Evolutionary conservation across 2,797 vertebrate species (phyloP).

Genomic region (Pipistrellus pygmaeus): DNA sequence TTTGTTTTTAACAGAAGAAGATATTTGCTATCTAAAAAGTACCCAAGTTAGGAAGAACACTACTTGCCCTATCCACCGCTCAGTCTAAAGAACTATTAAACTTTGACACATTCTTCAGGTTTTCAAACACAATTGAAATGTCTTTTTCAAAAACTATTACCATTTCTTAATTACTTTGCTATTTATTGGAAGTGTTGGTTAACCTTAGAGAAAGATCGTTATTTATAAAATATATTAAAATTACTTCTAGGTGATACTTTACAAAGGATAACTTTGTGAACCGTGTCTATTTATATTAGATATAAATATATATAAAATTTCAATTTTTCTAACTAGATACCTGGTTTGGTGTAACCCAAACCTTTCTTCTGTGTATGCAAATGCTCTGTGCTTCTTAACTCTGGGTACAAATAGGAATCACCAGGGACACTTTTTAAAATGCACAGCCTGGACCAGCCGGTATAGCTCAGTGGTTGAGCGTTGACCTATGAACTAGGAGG

Average conservation of each 20-base stretch:
- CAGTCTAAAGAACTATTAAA: slow-evolving; percentile 30
- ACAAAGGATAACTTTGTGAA: slow-evolving; percentile 28
- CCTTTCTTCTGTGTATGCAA: neutral
- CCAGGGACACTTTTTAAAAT: neutral
- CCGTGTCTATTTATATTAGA: neutral
- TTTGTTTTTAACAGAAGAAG: slow-evolving; percentile 39
- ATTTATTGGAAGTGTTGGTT: slow-evolving; percentile 79
- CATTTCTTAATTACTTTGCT: slow-evolving; percentile 82
- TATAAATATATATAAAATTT: slow-evolving; percentile 59
- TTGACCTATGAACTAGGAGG: too few species aligned
- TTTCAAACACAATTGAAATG: slow-evolving; percentile 70
- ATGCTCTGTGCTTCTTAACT: neutral
- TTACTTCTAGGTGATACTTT: slow-evolving; percentile 34
- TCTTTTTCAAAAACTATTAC: slow-evolving; percentile 69
- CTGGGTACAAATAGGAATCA: slow-evolving; percentile 29
- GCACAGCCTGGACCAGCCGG: neutral
- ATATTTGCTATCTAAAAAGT: slow-evolving; percentile 9
- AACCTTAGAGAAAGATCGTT: slow-evolving; percentile 77
- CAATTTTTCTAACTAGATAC: slow-evolving; percentile 28
- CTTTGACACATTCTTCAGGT: neutral
- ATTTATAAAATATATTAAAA: slow-evolving; percentile 80
- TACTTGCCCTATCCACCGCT: neutral
- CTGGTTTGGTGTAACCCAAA: neutral
- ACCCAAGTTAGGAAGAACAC: slow-evolving; percentile 57
- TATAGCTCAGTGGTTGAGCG: too few species aligned